Percentiles rank a stretch among this genome's conserved stretches.
Conservation (phyloP, 2,113 vertebrate species). For the Chloropsis hardwickii region DNA sequence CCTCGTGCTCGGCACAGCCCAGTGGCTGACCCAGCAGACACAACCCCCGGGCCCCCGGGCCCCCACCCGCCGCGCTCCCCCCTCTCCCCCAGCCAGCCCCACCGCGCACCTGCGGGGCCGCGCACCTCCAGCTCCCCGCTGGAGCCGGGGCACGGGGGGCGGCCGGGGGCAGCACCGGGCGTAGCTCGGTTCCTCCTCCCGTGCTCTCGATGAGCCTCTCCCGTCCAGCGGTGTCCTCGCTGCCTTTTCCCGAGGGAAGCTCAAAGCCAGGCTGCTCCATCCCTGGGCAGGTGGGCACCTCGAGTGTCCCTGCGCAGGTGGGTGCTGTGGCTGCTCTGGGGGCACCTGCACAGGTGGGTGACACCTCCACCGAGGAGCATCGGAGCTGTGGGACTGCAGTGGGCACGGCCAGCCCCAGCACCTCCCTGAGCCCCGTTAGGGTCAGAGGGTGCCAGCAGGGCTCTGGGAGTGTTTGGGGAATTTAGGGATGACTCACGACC, state of each 20-base stretch:
- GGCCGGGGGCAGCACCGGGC: rapidly evolving
- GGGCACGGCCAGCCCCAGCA: background rate
- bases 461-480: background rate
- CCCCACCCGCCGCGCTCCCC: background rate
- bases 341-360: background rate
- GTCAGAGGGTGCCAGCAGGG: background rate
- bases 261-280: background rate
- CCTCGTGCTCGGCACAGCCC: background rate
- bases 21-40: background rate
- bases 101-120: background rate
- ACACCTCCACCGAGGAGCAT: background rate
- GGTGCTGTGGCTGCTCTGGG: background rate
- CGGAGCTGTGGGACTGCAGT: rapidly evolving
- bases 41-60: rapidly evolving
- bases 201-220: no score
- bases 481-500: rapidly evolving
- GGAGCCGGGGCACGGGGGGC: background rate
- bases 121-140: background rate
- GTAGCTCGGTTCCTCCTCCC: rapidly evolving
- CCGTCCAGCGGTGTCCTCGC: no score
- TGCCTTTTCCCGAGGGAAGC: background rate
- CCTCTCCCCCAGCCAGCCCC: background rate
- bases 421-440: rapidly evolving
- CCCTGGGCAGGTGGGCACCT: background rate
- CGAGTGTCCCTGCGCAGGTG: background rate